Conservation (phyloP, 30 jellyfish, hydroid and myxozoan genomes). For the Pelagia noctiluca region DNA sequence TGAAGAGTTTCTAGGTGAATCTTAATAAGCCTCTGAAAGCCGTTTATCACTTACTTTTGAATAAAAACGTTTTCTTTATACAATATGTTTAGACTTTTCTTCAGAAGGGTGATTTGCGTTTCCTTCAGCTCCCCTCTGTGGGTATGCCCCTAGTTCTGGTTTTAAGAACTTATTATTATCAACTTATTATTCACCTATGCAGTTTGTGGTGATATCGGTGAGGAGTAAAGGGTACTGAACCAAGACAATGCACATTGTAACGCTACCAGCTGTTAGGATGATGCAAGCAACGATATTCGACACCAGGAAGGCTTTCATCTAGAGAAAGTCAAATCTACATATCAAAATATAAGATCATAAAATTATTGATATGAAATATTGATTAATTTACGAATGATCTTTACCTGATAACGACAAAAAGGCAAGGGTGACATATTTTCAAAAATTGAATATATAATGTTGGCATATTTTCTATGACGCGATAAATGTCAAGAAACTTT, state of each 20-base stretch:
- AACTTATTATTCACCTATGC: not conserved
- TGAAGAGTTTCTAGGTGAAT: not conserved
- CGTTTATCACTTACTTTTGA: not conserved
- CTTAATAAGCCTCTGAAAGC: not conserved
- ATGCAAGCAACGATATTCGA: constrained; percentile 68
- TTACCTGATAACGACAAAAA: too few relatives aligned
- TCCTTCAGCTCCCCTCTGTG: too few relatives aligned
- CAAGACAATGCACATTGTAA: constrained; percentile 47
- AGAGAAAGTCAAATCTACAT: too few relatives aligned
- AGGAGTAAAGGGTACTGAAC: constrained; percentile 43
- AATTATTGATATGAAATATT: too few relatives aligned
- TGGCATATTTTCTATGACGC: too few relatives aligned
- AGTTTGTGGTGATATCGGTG: not conserved
- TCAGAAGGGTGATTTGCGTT: not conserved
- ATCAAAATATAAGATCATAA: not conserved
- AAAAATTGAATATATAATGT: too few relatives aligned
- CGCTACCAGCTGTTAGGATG: constrained; percentile 52
- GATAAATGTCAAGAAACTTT: too few relatives aligned
- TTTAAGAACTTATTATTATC: too few relatives aligned
- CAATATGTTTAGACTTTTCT: not conserved
- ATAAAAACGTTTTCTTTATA: not conserved
- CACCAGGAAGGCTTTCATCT: constrained; percentile 84
- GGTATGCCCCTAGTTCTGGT: too few relatives aligned
- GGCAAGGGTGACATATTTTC: too few relatives aligned
- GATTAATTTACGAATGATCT: too few relatives aligned